Evolutionary conservation across 53 echinoderm and acorn worm species (phyloP).

Genomic region (Holothuria leucospilota): DNA sequence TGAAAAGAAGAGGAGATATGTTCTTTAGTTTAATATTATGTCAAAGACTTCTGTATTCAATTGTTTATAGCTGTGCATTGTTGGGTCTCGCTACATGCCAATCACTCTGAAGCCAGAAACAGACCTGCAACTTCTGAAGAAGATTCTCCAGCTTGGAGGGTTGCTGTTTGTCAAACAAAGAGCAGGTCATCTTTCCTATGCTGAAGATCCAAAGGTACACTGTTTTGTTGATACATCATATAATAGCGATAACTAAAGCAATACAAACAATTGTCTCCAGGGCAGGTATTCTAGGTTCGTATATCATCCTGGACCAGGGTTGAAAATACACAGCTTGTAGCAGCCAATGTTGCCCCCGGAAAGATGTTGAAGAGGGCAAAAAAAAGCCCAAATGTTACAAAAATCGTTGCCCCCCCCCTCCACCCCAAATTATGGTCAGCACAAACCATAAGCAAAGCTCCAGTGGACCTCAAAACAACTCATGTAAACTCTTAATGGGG

Average conservation of each 20-base stretch:
- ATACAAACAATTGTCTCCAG: no score
- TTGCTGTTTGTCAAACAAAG: slow-evolving; percentile 93
- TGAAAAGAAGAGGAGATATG: neutral
- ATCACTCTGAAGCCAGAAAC: slow-evolving; percentile 72
- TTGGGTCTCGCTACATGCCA: slow-evolving; percentile 89
- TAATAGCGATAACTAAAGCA: neutral
- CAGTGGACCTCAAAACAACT: no score
- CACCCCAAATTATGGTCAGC: no score
- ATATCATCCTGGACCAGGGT: no score
- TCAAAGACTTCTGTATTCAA: neutral
- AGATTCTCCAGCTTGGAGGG: slow-evolving; percentile 74
- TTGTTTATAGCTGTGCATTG: slow-evolving; percentile 69
- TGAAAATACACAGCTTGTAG: no score
- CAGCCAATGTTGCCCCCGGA: no score
- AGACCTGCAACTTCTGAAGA: slow-evolving; percentile 58
- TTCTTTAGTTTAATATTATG: neutral
- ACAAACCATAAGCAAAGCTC: no score
- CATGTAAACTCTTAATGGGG: no score
- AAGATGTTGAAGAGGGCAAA: no score
- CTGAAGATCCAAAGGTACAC: slow-evolving; percentile 91
- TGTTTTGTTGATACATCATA: neutral
- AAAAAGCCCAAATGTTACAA: no score
- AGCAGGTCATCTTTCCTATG: slow-evolving; percentile 94
- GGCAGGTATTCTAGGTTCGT: no score
- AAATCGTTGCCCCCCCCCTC: no score